Evolutionary conservation across 2,888 invertebrate genomes (phyloP).

Genomic region (Bombylius discolor): DNA sequence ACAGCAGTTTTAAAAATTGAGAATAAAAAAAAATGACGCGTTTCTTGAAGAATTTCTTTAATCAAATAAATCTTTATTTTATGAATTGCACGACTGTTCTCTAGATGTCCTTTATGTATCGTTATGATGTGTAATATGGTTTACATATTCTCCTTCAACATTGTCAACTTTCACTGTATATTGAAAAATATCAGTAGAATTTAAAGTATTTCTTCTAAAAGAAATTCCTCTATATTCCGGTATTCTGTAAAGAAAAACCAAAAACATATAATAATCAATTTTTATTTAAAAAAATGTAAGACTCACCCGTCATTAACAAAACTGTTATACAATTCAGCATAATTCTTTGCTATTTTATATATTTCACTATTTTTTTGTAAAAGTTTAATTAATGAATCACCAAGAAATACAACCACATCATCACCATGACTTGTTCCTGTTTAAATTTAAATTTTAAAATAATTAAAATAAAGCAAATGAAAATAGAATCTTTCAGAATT

Average conservation of each 20-base stretch:
- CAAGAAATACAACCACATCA: slow-evolving; percentile 37
- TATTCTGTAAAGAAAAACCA: not conserved
- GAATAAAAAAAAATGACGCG: no score
- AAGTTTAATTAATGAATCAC: not conserved
- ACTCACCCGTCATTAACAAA: slow-evolving; percentile 1
- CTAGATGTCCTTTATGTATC: no score
- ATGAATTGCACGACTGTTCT: no score
- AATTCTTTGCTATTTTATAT: not conserved
- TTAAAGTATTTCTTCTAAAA: not conserved
- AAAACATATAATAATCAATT: not conserved
- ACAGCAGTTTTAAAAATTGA: no score
- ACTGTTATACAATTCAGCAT: not conserved
- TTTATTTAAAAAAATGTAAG: not conserved
- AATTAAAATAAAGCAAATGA: not conserved
- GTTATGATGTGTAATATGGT: no score
- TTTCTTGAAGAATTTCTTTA: no score
- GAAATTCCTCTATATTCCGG: not conserved
- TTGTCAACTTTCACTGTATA: no score
- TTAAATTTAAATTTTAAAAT: not conserved
- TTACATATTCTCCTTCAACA: no score
- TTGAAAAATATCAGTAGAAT: not conserved
- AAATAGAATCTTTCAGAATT: not conserved
- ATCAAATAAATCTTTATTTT: no score
- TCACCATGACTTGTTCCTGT: slow-evolving; percentile 41
- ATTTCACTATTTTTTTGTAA: not conserved